A percentile compares a stretch with the other conserved stretches of the same genome.
phyloP scores from a whole-genome alignment of 2,888 invertebrate genomes.

The Leptinotarsa peninsularis region DNA sequence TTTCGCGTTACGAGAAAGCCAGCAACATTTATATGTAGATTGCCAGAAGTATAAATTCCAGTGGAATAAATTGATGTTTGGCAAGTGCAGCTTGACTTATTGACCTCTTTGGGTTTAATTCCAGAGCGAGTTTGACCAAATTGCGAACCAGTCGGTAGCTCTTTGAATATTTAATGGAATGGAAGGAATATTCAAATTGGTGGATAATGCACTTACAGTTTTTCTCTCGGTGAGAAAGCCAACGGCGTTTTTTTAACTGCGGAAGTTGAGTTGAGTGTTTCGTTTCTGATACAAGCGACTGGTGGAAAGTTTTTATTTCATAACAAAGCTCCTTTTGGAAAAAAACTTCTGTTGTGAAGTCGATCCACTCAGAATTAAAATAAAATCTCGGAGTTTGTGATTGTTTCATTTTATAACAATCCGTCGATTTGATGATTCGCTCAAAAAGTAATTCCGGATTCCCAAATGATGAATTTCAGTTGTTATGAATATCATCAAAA shows the following conservation, averaged over 20 bases:
- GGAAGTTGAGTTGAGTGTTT: neutral
- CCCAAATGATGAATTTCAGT: too few relatives aligned
- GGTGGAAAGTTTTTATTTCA: neutral
- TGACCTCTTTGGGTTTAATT: constrained; percentile 22
- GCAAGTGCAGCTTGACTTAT: constrained; percentile 21
- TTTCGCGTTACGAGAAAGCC: constrained; percentile 21
- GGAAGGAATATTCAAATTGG: constrained; percentile 17
- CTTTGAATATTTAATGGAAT: constrained; percentile 24
- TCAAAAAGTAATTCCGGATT: too few relatives aligned
- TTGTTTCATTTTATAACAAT: neutral
- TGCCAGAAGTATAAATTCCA: constrained; percentile 25
- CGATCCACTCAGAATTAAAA: neutral
- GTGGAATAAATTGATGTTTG: constrained; percentile 30
- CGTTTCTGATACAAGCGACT: neutral
- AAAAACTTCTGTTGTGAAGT: neutral
- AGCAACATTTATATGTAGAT: constrained; percentile 31
- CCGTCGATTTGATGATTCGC: too few relatives aligned
- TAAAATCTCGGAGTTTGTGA: neutral
- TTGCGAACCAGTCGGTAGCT: constrained; percentile 23
- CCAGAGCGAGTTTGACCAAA: constrained; percentile 23
- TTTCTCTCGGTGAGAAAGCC: neutral
- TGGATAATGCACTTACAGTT: constrained; percentile 8
- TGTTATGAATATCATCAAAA: too few relatives aligned
- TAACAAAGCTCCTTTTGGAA: neutral
- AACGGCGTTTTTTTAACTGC: neutral